Evolutionary conservation across 2,888 invertebrate genomes (phyloP), one percentile per base, ranked within the genome.

Genomic region (Dorcus hopei): DNA sequence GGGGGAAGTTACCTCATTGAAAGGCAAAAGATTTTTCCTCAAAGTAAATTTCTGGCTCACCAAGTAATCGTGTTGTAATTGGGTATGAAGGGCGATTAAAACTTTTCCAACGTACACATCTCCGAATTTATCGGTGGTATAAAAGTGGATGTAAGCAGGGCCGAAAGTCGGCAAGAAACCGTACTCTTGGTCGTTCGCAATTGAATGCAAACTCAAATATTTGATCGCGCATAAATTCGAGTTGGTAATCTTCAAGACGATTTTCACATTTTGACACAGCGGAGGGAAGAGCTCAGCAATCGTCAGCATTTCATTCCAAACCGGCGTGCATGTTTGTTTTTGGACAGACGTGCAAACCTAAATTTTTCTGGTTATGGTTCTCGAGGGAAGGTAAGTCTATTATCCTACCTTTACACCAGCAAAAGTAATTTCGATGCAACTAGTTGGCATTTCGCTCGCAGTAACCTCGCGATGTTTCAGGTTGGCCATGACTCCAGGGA

Each of bases 231-330:
- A 66, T 2, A 67, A 49, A n/a, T 59, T 52, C 39, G 80, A 80
- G 19, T 74, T 72, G n/a, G 66, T 68, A 61, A 80, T 80, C 49
- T 80, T 80, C 26, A 90, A 74, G 50, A 90, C 86, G 2, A 95
- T 80, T 60, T 87, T 83, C 41, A 94, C 83, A 0, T 87, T 80
- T 66, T 91, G 88, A 63, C 88, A 88, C 49, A 91, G 77, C 1
- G 92, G 90, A 0, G 95, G 95, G 75, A 91, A 94, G 79, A 89
- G 84, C 77, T 93, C 93, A 1, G 85, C 85, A 70, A 95, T 88
- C 1, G 85, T 84, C 19, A 95, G 80, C 72, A 87, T 86, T 74
- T 94, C 89, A 71, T 90, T 88, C 85, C 91, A 95, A 14, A 80
- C 79, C 0, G 92, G 91, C 39, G 83, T 80, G 55, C 79, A 80